phyloP scores from a whole-genome alignment of 2,797 vertebrate genomes.

The Eospalax fontanierii region DNA sequence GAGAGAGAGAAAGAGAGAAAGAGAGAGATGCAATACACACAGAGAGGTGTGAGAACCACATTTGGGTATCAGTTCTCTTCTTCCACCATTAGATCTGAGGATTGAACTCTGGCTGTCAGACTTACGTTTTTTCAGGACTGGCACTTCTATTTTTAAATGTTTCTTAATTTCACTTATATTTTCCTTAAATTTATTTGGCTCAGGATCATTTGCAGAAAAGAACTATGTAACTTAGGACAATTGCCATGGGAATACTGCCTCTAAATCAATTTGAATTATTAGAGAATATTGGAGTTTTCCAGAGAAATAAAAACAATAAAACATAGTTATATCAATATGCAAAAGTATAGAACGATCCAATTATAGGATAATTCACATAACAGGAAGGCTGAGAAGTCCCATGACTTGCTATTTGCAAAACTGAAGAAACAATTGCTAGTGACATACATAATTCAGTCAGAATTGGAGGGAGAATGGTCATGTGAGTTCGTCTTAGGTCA shows the following conservation, averaged over 20 bases:
- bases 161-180: not conserved
- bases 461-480: not conserved
- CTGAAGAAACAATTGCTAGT: not conserved
- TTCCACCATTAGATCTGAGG: not conserved
- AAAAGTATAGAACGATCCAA: no score
- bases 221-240: not conserved
- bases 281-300: not conserved
- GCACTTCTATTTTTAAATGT: not conserved
- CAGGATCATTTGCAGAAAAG: constrained; percentile 13
- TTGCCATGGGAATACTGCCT: not conserved
- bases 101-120: not conserved
- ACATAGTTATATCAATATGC: not conserved
- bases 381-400: not conserved
- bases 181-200: not conserved
- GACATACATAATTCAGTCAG: not conserved
- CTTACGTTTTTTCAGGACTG: not conserved
- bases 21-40: no score
- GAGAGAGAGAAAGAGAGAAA: no score
- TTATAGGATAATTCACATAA: not conserved
- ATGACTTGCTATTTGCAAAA: not conserved
- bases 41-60: not conserved
- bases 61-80: not conserved
- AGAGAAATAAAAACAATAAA: not conserved
- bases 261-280: constrained; percentile 1
- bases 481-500: no score